Base-by-base conservation (phyloP, 1,140 invertebrate genomes). In the Pteromalus puparum region DNA sequence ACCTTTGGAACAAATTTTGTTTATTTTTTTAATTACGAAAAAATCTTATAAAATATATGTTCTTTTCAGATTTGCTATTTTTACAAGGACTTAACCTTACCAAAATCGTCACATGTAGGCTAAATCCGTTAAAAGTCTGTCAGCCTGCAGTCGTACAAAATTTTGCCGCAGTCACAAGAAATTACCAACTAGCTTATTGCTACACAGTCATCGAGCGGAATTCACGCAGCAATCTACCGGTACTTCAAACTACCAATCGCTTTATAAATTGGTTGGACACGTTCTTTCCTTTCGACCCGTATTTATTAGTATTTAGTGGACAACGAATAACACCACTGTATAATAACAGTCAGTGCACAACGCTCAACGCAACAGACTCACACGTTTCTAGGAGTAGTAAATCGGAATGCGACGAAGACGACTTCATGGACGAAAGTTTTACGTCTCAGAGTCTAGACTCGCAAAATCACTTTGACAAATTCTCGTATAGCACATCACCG, bases 181-280 rank as follows among this genome's bases (percentile, higher is more conserved):
- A 95, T n/a, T 97, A 98, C 91, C 98, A 99, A 90, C 93, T 99
- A 72, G 97, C 97, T 6, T 99, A 98, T 92, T 99, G 98, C 92
- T 96, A 98, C 91, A 95, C 97, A 1, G 94, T 99, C 72, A 96
- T 99, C 61, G 97, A 99, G 89, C 95, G 96, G 85, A 99, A 99
- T 93, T 93, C 95, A 3, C 93, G 97, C 65, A 95, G 94, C 24
- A 94, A 94, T 34, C 89, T 98, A 68, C 95, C 95, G 3, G 18
- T 93, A 93, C 24, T 94, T 91, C 89, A 92, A 90, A 93, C 92
- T 26, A 81, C 89, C 0, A 91, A 91, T 80, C 90, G 92, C 5
- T 91, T 92, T 82, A 91, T 93, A 78, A 91, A 93, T 30, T 90
- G 88, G 38, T 87, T 97, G 0, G 95, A 97, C 85, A 94, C 94